Percentiles rank a stretch among this genome's conserved stretches.
These are phyloP conservation scores for Murina feae DNA, from an alignment of 2,113 vertebrate species.

Conservation along the genomic window DNA sequence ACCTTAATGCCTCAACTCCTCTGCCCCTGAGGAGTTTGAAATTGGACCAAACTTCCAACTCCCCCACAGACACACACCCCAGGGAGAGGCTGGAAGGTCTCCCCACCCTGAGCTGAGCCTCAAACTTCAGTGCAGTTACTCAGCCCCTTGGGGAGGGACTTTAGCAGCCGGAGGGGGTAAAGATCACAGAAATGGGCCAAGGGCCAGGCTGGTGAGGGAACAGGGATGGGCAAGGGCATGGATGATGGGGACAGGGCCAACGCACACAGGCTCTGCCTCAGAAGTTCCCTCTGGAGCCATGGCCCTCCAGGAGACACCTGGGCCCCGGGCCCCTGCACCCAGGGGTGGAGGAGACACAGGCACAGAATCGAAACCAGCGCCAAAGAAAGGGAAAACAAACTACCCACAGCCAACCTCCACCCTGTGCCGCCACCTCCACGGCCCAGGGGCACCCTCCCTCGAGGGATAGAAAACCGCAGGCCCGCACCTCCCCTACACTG, in stretches of 20 bases:
- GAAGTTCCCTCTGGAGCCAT: background rate
- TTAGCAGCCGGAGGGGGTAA: background rate
- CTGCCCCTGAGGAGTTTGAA: background rate
- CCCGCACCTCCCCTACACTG: background rate
- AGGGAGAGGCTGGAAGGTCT: background rate
- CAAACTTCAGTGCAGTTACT: conserved; percentile 24
- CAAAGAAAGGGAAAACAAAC: conserved; percentile 62
- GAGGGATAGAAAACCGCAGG: conserved; percentile 51
- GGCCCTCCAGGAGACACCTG: background rate
- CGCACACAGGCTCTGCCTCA: background rate
- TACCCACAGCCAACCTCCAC: conserved; percentile 58
- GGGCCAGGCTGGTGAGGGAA: conserved; percentile 49
- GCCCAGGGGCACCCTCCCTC: conserved; percentile 19
- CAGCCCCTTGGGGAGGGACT: conserved; percentile 3
- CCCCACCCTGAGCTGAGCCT: background rate
- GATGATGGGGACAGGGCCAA: background rate
- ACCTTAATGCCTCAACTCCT: background rate
- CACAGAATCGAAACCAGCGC: conserved; percentile 50
- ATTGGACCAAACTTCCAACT: background rate
- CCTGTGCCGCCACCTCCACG: conserved; percentile 27
- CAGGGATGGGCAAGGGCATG: conserved; percentile 10
- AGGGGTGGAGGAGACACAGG: background rate
- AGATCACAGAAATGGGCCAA: conserved; percentile 63
- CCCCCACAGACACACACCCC: background rate
- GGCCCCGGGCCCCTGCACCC: background rate